Evolutionary conservation across 2,888 invertebrate genomes (phyloP), one percentile per base, ranked within the genome.

Genomic region (Paralinhomoeus sp.): DNA sequence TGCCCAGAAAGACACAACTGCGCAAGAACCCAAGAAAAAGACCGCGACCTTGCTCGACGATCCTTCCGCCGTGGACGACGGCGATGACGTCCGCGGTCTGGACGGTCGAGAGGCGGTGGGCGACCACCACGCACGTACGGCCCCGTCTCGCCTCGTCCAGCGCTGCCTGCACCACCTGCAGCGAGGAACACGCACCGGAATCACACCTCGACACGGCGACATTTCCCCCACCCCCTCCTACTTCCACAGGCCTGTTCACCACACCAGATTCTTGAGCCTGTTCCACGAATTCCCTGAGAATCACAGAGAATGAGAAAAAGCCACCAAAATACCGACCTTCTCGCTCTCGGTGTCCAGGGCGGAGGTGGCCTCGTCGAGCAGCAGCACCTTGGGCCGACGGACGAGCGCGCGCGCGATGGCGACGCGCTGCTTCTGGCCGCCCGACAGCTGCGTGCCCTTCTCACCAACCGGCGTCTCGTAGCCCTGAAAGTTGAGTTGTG

Each of bases 321-420:
- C 36, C 5, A 20, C 9, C 18, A 5, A 9, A 37, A 22, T 7
- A 37, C 20, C 21, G 18, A 48, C 44, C 31, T 48, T 45, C 41
- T 56, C 56, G 39, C 47, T 48, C 35, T 51, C 52, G 1, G 55
- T 46, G 45, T 56, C 56, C 41, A 56, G 44, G 1, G 56, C 56
- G 21, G 50, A 49, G n/a, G n/a, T n/a, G n/a, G n/a, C n/a, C n/a
- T n/a, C n/a, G n/a, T n/a, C n/a, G n/a, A n/a, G n/a, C n/a, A n/a
- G n/a, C n/a, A n/a, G n/a, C n/a, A n/a, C n/a, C n/a, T n/a, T n/a
- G n/a, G n/a, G n/a, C n/a, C n/a, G n/a, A n/a, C n/a, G n/a, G n/a
- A n/a, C n/a, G n/a, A n/a, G n/a, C n/a, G n/a, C n/a, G n/a, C n/a
- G n/a, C n/a, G n/a, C n/a, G n/a, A n/a, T n/a, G n/a, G n/a, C n/a